phyloP scores from a whole-genome alignment of 2,888 invertebrate species.

The Pollenia angustigena region DNA sequence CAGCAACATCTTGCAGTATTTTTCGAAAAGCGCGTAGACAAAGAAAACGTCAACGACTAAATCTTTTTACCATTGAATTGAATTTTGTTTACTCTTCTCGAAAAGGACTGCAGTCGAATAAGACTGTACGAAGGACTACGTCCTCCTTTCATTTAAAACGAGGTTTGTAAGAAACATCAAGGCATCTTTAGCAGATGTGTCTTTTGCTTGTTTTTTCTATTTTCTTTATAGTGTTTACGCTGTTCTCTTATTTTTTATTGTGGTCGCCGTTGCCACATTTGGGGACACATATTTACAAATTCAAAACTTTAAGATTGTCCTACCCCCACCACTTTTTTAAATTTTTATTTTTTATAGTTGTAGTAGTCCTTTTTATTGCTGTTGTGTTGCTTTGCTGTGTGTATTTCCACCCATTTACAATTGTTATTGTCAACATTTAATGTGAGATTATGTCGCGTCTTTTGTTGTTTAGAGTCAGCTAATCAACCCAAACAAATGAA shows the following conservation, averaged over 20 bases:
- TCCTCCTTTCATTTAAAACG: not conserved
- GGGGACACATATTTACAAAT: slow-evolving; percentile 80
- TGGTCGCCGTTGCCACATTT: slow-evolving; percentile 77
- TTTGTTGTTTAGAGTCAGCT: slow-evolving; percentile 64
- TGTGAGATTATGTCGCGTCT: slow-evolving; percentile 69
- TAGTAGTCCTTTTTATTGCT: slow-evolving; percentile 29
- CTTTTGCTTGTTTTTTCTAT: slow-evolving; percentile 45
- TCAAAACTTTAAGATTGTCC: slow-evolving; percentile 77
- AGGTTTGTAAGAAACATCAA: slow-evolving; percentile 9
- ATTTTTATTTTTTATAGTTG: slow-evolving; percentile 38
- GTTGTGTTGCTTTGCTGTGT: slow-evolving; percentile 18
- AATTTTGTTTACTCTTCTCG: slow-evolving; percentile 49
- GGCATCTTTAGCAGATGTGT: slow-evolving; percentile 69
- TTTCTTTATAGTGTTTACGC: slow-evolving; percentile 59
- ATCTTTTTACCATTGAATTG: slow-evolving; percentile 58
- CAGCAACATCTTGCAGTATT: slow-evolving; percentile 59
- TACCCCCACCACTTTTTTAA: not conserved
- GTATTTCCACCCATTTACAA: slow-evolving; percentile 21
- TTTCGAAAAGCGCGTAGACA: slow-evolving; percentile 44
- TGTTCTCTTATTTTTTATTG: slow-evolving; percentile 64
- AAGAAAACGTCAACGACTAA: slow-evolving; percentile 56
- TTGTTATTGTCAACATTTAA: slow-evolving; percentile 68
- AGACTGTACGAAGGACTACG: slow-evolving; percentile 4
- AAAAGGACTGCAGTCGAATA: slow-evolving; percentile 30
- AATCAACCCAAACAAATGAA: slow-evolving; percentile 68